Percentiles rank a stretch among this genome's conserved stretches.
phyloP scores from a whole-genome alignment of 2,113 vertebrate species.

The Passer montanus region DNA sequence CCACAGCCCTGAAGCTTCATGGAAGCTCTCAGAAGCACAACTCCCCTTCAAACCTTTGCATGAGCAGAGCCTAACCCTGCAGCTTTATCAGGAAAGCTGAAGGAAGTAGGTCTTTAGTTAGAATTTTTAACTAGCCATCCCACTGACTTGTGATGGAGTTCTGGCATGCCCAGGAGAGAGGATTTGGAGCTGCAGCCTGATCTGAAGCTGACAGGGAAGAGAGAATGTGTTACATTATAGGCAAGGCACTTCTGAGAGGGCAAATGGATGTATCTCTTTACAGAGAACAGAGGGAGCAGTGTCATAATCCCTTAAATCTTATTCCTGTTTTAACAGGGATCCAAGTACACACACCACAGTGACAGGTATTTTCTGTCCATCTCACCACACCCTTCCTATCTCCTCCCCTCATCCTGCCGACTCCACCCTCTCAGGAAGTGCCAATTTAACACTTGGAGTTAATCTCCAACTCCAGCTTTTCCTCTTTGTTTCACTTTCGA shows the following conservation, averaged over 20 bases:
- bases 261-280: rapidly evolving
- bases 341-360: background rate
- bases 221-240: background rate
- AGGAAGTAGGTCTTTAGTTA: background rate
- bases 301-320: background rate
- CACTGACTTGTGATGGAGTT: background rate
- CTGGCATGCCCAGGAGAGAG: background rate
- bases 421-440: background rate
- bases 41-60: background rate
- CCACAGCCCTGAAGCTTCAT: background rate
- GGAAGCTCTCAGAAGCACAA: background rate
- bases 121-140: background rate
- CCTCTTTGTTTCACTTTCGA: background rate
- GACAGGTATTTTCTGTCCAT: background rate
- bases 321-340: background rate
- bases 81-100: background rate
- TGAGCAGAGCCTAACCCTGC: background rate
- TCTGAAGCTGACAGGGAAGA: background rate
- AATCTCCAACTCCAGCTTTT: background rate
- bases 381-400: background rate
- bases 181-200: background rate
- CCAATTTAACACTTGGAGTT: background rate
- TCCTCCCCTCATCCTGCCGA: background rate
- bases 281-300: background rate
- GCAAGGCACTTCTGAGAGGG: background rate